Evolutionary conservation across 2,113 vertebrate species (phyloP).

Genomic region (Protobothrops flavoviridis): DNA sequence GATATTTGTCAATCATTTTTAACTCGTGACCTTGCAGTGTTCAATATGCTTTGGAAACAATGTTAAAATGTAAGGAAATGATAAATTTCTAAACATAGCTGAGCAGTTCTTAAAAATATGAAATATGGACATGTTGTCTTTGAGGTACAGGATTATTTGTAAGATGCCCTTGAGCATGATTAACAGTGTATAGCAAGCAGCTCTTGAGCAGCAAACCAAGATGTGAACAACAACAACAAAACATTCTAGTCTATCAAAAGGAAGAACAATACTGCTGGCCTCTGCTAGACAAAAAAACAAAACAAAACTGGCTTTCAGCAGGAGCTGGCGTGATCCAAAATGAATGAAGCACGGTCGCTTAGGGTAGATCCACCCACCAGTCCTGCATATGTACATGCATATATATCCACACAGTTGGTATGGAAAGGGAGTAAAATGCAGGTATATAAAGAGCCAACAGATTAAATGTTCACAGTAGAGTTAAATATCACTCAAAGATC

Average conservation of each 20-base stretch:
- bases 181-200: slow-evolving; percentile 8
- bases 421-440: neutral
- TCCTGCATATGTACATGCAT: neutral
- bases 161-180: slow-evolving; percentile 5
- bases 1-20: slow-evolving; percentile 23
- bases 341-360: neutral
- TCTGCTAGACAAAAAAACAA: slow-evolving; percentile 18
- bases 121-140: slow-evolving; percentile 11
- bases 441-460: neutral
- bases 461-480: neutral
- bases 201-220: slow-evolving; percentile 4
- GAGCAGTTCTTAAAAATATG: neutral
- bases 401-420: neutral
- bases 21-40: slow-evolving; percentile 4
- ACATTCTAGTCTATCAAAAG: slow-evolving; percentile 4
- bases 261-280: slow-evolving; percentile 6
- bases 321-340: neutral
- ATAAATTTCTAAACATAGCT: slow-evolving; percentile 8
- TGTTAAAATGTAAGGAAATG: slow-evolving; percentile 1
- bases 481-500: neutral
- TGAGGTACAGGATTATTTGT: slow-evolving; percentile 2
- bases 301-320: neutral
- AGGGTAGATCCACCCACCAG: neutral
- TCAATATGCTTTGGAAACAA: slow-evolving; percentile 19
- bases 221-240: neutral